Evolutionary conservation across 2,113 vertebrate species (phyloP).

Genomic region (Syngnathus floridae): DNA sequence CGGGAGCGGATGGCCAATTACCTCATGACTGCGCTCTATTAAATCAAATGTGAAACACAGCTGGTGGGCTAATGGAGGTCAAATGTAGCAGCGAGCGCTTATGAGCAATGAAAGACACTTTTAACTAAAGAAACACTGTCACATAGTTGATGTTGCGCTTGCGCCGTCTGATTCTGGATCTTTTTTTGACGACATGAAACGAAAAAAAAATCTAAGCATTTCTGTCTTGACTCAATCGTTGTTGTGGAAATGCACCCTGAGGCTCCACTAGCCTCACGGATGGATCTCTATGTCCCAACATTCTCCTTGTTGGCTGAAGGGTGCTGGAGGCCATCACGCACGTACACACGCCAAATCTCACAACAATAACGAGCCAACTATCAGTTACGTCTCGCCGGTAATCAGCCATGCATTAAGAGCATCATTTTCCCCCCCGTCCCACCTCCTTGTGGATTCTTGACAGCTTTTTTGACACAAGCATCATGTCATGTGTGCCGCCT

Average conservation of each 20-base stretch:
- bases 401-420: conserved; percentile 83
- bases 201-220: neutral
- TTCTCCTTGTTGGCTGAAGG: conserved; percentile 28
- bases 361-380: conserved; percentile 66
- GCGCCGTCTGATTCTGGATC: neutral
- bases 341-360: conserved; percentile 56
- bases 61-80: conserved; percentile 64
- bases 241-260: neutral
- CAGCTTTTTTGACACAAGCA: conserved; percentile 74
- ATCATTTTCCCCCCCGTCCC: conserved; percentile 65
- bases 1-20: conserved; percentile 49
- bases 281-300: neutral
- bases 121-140: neutral
- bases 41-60: conserved; percentile 65
- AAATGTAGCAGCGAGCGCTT: conserved; percentile 39
- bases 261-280: neutral
- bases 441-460: conserved; percentile 78
- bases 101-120: conserved; percentile 52
- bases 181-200: neutral
- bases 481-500: conserved; percentile 79
- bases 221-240: neutral
- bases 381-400: conserved; percentile 81
- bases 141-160: neutral
- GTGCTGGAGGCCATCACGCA: conserved; percentile 63
- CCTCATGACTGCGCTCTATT: conserved; percentile 60